Evolutionary conservation across 2,888 invertebrate genomes (phyloP), one percentile per base, ranked within the genome.

Genomic region (Drymonia ruficornis): DNA sequence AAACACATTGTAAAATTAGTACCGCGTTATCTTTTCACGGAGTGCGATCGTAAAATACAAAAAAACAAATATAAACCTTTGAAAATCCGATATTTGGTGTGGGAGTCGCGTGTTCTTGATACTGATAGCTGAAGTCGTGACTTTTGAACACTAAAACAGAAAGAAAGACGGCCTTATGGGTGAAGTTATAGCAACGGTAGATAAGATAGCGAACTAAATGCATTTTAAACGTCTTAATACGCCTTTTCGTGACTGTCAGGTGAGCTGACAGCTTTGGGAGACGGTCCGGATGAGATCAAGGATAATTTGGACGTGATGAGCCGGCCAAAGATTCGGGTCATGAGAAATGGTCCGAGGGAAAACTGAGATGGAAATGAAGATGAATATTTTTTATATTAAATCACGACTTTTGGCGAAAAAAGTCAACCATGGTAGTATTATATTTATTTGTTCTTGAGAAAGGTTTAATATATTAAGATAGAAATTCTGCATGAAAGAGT

Each of bases 51-150:
- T 89, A 86, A 89, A 89, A 69, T 77, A 80, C 74, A 72, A 78
- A 80, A 63, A 61, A 51, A 64, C 57, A 59, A 67, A 68, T 56
- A 64, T 65, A 74, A 94, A 97, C 98, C 96, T 97, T 97, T 80
- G 97, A 97, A 94, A 98, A 98, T 88, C 97, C 97, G 87, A 97
- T 96, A 94, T 96, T 96, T 81, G 97, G 97, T 83, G 96, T 96
- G 80, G 95, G 95, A 78, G 89, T 89, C 74, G 95, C 93, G 87
- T 95, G 95, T 87, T 95, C 95, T 87, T 95, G 93, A 91, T 95
- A 93, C 90, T 93, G 91, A 87, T 93, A 91, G 78, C 83, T 94
- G 83, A 95, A 94, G 84, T 96, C 96, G 92, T 95, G 95, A 91
- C 95, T 95, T 90, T 97, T 97, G 93, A 97, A 96, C 86, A 97